Percentiles rank a stretch among this genome's conserved stretches.
Conservation (phyloP, 1,140 invertebrate genomes). For the Fopius arisanus region DNA sequence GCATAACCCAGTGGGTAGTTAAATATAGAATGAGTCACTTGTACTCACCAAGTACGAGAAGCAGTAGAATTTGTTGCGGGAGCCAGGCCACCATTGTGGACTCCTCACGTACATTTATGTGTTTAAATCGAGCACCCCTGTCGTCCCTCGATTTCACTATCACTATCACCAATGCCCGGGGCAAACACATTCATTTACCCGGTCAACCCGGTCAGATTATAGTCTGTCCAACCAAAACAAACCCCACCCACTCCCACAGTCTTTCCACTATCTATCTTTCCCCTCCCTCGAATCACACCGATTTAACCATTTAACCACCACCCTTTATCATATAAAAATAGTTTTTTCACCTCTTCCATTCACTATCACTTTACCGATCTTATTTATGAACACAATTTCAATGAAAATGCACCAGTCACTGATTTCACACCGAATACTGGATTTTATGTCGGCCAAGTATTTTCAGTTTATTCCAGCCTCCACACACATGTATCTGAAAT, state of each 20-base stretch:
- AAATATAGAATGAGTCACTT: slow-evolving; percentile 43
- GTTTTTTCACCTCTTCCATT: background rate
- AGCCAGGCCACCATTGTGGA: slow-evolving; percentile 59
- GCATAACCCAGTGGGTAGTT: slow-evolving; percentile 23
- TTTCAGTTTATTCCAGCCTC: background rate
- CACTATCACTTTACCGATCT: background rate
- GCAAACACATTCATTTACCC: slow-evolving; percentile 54
- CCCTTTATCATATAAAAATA: background rate
- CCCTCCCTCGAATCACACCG: background rate
- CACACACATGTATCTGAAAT: background rate
- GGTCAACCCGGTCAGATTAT: slow-evolving; percentile 34
- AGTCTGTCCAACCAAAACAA: slow-evolving; percentile 7
- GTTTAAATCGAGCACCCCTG: slow-evolving; percentile 52
- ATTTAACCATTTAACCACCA: background rate
- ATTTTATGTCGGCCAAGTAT: background rate
- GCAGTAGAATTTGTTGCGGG: slow-evolving; percentile 61
- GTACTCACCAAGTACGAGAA: slow-evolving; percentile 59
- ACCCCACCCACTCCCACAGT: background rate
- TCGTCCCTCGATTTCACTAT: slow-evolving; percentile 48
- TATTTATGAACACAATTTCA: background rate
- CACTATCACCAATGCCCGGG: slow-evolving; percentile 44
- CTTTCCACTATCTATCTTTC: no score
- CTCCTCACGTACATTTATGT: slow-evolving; percentile 58
- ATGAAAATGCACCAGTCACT: background rate
- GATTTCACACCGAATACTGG: background rate